Percentiles rank a stretch among this genome's conserved stretches.
phyloP scores from a whole-genome alignment of 2,888 invertebrate genomes.

The Eupeodes luniger region DNA sequence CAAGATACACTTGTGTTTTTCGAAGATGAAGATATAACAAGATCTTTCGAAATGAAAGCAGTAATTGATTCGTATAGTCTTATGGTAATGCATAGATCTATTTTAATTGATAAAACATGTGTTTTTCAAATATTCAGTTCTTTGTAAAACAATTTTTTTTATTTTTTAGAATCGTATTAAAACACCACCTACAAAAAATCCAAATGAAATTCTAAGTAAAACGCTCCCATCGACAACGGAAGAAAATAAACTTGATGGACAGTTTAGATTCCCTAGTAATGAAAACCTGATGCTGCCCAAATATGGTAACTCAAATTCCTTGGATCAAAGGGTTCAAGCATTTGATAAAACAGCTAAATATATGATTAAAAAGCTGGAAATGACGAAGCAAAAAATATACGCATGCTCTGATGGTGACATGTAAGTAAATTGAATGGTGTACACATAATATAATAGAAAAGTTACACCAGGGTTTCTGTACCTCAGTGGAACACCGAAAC shows the following conservation, averaged over 20 bases:
- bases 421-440: constrained; percentile 77
- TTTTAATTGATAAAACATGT: constrained; percentile 12
- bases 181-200: constrained; percentile 82
- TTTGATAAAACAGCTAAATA: constrained; percentile 83
- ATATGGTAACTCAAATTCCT: constrained; percentile 77
- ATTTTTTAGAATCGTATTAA: constrained; percentile 83
- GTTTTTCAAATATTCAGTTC: neutral
- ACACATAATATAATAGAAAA: neutral
- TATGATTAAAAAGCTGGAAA: constrained; percentile 83
- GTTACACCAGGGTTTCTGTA: neutral
- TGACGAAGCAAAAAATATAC: constrained; percentile 82
- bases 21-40: constrained; percentile 86
- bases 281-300: constrained; percentile 72
- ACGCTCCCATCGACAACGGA: constrained; percentile 80
- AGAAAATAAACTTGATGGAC: constrained; percentile 80
- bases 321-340: constrained; percentile 83
- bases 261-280: constrained; percentile 79
- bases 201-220: constrained; percentile 80
- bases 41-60: constrained; percentile 84
- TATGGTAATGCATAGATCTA: constrained; percentile 81
- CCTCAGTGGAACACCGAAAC: too few relatives aligned
- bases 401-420: constrained; percentile 81
- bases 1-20: constrained; percentile 86
- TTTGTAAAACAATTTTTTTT: constrained; percentile 19
- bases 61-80: constrained; percentile 84